Evolutionary conservation across 2,797 vertebrate genomes (phyloP).

Genomic region (Sebastes glaucus): DNA sequence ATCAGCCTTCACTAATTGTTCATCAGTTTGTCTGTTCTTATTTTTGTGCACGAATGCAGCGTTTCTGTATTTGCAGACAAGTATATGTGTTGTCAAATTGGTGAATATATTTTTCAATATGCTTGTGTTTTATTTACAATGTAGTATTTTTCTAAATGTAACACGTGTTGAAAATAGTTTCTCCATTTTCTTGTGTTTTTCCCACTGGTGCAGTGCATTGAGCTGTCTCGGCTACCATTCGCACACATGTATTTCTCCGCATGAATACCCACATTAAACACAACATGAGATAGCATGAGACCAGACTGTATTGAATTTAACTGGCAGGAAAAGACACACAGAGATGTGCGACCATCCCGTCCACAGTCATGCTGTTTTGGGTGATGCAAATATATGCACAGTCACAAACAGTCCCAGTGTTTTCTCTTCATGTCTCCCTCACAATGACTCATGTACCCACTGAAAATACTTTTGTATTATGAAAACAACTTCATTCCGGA

Average conservation of each 20-base stretch:
- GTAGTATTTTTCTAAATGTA: neutral
- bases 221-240: neutral
- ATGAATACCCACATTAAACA: neutral
- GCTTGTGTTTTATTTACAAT: neutral
- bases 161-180: neutral
- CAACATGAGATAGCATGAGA: neutral
- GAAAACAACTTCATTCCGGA: slow-evolving; percentile 44
- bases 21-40: neutral
- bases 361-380: slow-evolving; percentile 2
- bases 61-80: neutral
- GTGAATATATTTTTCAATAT: neutral
- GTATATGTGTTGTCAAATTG: neutral
- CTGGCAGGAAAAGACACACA: neutral
- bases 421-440: slow-evolving; percentile 30
- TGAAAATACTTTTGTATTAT: slow-evolving; percentile 45
- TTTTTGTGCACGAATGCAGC: neutral
- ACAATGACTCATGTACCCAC: slow-evolving; percentile 45
- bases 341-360: slow-evolving; percentile 33
- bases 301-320: neutral
- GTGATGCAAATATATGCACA: slow-evolving; percentile 63
- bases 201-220: neutral
- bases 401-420: slow-evolving; percentile 55
- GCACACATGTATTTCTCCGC: neutral
- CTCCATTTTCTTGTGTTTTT: neutral
- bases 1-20: neutral